Evolutionary conservation across 2,797 vertebrate genomes (phyloP).

Genomic region (Mallotus villosus): DNA sequence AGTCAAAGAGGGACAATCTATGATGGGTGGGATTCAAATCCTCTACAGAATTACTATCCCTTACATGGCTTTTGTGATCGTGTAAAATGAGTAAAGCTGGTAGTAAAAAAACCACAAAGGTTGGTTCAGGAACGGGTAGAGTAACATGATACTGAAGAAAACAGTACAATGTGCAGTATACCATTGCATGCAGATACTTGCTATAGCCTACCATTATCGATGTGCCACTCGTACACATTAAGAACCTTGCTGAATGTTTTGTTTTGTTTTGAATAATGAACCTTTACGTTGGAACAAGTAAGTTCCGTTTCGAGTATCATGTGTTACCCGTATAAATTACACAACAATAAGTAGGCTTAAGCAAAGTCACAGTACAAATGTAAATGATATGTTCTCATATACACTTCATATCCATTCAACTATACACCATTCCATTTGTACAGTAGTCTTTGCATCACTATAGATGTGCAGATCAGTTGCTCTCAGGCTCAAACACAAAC

Average conservation of each 20-base stretch:
- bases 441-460: no score
- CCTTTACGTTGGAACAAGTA: constrained; percentile 21
- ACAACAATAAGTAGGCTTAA: neutral
- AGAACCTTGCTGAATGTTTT: neutral
- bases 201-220: neutral
- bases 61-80: neutral
- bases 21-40: neutral
- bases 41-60: constrained; percentile 16
- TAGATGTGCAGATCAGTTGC: neutral
- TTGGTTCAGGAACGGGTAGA: neutral
- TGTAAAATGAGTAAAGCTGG: no score
- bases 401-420: neutral
- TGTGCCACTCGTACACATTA: neutral
- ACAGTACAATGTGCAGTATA: neutral
- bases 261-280: neutral
- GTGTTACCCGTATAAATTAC: neutral
- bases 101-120: no score
- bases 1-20: neutral
- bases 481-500: neutral
- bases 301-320: constrained; percentile 12
- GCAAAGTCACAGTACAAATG: no score
- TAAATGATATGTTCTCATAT: neutral
- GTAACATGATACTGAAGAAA: no score
- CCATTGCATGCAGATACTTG: neutral
- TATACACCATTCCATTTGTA: neutral